These are phyloP conservation scores for Sylvia atricapilla DNA, from an alignment of 2,113 vertebrate species.

Conservation along the genomic window DNA sequence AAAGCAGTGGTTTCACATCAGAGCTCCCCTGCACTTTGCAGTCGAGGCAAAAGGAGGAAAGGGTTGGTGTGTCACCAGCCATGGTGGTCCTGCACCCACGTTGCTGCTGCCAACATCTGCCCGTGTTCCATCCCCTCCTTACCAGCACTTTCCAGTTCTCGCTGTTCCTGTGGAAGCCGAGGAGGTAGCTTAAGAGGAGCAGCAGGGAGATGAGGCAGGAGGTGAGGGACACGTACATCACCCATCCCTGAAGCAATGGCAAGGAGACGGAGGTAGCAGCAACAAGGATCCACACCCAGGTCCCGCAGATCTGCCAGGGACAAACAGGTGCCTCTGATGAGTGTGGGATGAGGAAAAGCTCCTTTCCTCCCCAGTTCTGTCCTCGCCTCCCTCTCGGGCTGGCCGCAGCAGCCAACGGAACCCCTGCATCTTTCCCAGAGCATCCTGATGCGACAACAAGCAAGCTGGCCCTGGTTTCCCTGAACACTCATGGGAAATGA, in stretches of 20 bases:
- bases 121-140: neutral
- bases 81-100: accelerated
- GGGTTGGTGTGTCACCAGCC: neutral
- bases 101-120: neutral
- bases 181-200: constrained; percentile 41
- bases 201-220: constrained; percentile 56
- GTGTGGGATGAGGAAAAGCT: neutral
- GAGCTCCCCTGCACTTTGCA: neutral
- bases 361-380: neutral
- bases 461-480: neutral
- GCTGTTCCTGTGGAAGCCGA: constrained; percentile 28
- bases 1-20: neutral
- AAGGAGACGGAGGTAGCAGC: constrained; percentile 26
- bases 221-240: constrained; percentile 56
- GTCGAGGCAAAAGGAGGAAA: neutral
- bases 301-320: neutral
- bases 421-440: neutral
- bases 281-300: constrained; percentile 43
- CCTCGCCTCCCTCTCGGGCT: accelerated
- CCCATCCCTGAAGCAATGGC: constrained; percentile 52
- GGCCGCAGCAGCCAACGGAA: neutral
- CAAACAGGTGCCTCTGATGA: neutral
- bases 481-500: neutral
- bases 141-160: constrained; percentile 65
- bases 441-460: accelerated